phyloP scores from a whole-genome alignment of 2,888 invertebrate species.

The Tipula helvola region DNA sequence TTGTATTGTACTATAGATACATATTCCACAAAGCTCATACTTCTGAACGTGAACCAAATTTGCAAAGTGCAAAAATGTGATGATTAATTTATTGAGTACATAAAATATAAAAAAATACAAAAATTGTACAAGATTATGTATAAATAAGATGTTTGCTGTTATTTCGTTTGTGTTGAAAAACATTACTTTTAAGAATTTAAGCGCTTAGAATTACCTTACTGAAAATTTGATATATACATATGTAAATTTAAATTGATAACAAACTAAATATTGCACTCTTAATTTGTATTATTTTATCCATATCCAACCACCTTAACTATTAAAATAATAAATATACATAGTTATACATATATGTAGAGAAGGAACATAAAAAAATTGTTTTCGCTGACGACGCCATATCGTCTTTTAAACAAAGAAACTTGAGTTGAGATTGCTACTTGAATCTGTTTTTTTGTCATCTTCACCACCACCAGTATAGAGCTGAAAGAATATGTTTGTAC shows the following conservation, averaged over 20 bases:
- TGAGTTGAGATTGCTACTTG: conserved; percentile 4
- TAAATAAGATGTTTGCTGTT: no score
- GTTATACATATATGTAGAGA: not conserved
- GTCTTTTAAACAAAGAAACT: conserved; percentile 4
- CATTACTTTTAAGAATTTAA: no score
- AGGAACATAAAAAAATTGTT: conserved; percentile 1
- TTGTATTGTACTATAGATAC: no score
- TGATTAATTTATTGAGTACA: no score
- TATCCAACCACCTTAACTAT: not conserved
- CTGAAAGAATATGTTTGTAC: not conserved
- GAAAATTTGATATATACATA: not conserved
- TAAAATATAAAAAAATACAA: no score
- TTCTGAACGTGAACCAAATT: no score
- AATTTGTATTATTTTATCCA: not conserved
- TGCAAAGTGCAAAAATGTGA: no score
- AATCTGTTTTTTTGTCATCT: not conserved
- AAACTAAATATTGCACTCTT: not conserved
- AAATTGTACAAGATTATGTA: no score
- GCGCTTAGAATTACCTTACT: no score
- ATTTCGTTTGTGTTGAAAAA: no score
- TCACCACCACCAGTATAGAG: not conserved
- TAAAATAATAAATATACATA: not conserved
- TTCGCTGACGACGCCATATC: not conserved
- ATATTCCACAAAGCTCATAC: no score
- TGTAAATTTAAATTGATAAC: not conserved